A percentile compares a stretch with the other conserved stretches of the same genome.
phyloP scores from a whole-genome alignment of 2,888 invertebrate genomes.

The Noctua janthe region DNA sequence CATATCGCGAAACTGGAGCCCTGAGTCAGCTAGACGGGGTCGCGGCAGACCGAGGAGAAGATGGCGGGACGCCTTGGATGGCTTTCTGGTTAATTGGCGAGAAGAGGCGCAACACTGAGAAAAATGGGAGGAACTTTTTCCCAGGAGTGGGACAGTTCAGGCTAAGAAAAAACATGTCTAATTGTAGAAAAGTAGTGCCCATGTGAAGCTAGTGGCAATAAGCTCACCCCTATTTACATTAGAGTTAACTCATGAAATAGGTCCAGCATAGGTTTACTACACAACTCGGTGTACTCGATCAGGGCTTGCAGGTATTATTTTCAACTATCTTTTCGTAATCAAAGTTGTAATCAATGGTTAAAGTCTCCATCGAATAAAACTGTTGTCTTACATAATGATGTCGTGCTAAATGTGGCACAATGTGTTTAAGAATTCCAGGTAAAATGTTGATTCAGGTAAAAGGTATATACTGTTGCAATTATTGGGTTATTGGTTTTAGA shows the following conservation, averaged over 20 bases:
- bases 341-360: too few species aligned
- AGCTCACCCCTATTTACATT: not conserved
- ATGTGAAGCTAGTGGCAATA: not conserved
- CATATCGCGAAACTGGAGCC: too few species aligned
- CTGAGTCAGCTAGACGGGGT: too few species aligned
- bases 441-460: slow-evolving; percentile 42
- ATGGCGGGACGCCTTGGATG: too few species aligned
- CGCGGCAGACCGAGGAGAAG: too few species aligned
- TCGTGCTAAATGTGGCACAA: slow-evolving; percentile 1
- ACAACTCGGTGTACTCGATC: not conserved
- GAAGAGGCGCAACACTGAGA: too few species aligned
- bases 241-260: not conserved
- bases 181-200: not conserved
- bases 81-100: too few species aligned
- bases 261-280: not conserved
- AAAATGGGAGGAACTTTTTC: too few species aligned
- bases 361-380: not conserved
- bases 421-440: slow-evolving; percentile 24
- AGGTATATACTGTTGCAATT: slow-evolving; percentile 18
- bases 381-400: not conserved
- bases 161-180: too few species aligned
- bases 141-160: too few species aligned
- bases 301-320: not conserved
- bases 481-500: slow-evolving; percentile 27
- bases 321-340: not conserved